Base-by-base conservation (phyloP, 2,797 vertebrate genomes). In the Tenualosa thibaudeaui region DNA sequence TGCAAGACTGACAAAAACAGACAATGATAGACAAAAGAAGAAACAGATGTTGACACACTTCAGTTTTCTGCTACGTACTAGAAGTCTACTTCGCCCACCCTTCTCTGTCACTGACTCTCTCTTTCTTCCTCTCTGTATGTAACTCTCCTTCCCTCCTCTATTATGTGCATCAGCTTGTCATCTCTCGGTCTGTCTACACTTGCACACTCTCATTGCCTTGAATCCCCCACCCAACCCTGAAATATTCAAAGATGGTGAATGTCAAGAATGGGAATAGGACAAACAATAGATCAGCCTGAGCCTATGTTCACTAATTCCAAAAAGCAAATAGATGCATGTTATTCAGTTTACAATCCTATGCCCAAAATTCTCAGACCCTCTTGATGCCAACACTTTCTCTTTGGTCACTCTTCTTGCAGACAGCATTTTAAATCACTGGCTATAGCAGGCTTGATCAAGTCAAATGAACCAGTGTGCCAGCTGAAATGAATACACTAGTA, bases 101-200 rank as follows among this genome's bases (percentile, higher is more conserved):
- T 54, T 71, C 82, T 86, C 85, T 86, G 37, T 51, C 81, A 75
- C 82, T 68, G 81, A 26, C 40, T 84, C 68, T 81, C 82, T 81
- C 37, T 53, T 50, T 82, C 37, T 84, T 81, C 43, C 40, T 58
- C 54, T 49, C 54, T 78, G 31, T 31, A 31, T 31, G 31, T 31
- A 1, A 31, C 49, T 51, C 26, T 81, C 75, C 40, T 37, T 81
- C 54, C 85, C n/a, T 65, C 62, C 26, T 9, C 24, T 65, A 65
- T 65, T 24, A 31, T 65, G 62, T 40, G 19, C 17, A 75, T 75
- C 68, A 40, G 68, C 31, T 19, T 75, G 68, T 40, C 68, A 19
- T 75, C 68, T 75, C 68, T 75, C 17, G 13, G 31, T 31, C 65
- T 75, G 68, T 40, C 37, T 75, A 19, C 0, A 75, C 68, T 17